Conservation (phyloP, 2,888 invertebrate species). For the Calameuta filiformis region DNA sequence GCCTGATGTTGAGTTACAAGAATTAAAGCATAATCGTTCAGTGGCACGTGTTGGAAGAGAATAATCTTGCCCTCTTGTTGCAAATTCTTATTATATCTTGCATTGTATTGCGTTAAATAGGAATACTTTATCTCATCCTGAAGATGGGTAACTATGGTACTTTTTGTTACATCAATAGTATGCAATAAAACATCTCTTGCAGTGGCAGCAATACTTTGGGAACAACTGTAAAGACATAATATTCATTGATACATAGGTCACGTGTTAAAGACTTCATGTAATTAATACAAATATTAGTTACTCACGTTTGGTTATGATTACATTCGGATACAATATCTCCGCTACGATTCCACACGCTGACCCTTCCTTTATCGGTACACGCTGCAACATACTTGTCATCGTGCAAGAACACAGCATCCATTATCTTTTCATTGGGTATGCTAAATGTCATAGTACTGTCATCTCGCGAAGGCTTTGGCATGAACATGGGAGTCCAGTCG, state of each 20-base stretch:
- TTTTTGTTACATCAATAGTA: conserved; percentile 47
- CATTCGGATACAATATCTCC: conserved; percentile 33
- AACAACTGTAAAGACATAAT: not conserved
- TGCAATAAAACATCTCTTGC: conserved; percentile 42
- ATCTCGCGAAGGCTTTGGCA: conserved; percentile 38
- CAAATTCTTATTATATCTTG: conserved; percentile 17
- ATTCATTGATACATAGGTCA: not conserved
- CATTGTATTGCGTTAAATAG: conserved; percentile 49
- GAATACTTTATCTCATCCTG: conserved; percentile 27
- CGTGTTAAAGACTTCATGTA: not conserved
- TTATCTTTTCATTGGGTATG: conserved; percentile 42
- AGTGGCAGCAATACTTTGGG: conserved; percentile 36
- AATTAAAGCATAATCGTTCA: conserved; percentile 45
- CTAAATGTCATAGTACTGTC: conserved; percentile 45
- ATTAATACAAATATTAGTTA: not conserved
- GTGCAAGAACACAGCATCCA: conserved; percentile 48
- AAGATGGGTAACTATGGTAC: conserved; percentile 43
- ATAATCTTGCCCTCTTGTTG: conserved; percentile 42
- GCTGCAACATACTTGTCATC: conserved; percentile 48
- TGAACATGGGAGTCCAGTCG: conserved; percentile 48
- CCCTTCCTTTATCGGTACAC: conserved; percentile 46
- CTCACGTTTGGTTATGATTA: conserved; percentile 28
- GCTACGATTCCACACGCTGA: conserved; percentile 46
- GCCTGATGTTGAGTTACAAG: conserved; percentile 52
- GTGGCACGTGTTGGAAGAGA: conserved; percentile 43